phyloP scores from a whole-genome alignment of 2,888 invertebrate genomes.

The Coleophora deauratella region DNA sequence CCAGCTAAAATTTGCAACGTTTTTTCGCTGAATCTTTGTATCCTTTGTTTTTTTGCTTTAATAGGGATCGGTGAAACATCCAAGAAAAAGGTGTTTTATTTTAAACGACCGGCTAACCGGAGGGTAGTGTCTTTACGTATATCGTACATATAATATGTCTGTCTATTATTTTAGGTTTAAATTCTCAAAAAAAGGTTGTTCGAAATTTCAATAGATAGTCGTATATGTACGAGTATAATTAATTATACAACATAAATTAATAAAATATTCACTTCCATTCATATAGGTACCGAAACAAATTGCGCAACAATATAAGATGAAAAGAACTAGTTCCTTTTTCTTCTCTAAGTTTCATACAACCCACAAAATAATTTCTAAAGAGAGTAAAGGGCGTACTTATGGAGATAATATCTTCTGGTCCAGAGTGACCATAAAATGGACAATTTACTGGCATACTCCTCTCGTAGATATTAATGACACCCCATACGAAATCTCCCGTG shows the following conservation, averaged over 20 bases:
- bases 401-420: constrained; percentile 13
- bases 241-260: constrained; percentile 24
- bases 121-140: no score
- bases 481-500: constrained; percentile 5
- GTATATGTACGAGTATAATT: no score
- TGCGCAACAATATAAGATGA: constrained; percentile 4
- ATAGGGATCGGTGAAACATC: no score
- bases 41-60: no score
- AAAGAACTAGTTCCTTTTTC: constrained; percentile 8
- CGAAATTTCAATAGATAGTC: no score
- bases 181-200: no score
- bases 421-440: constrained; percentile 17
- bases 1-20: no score
- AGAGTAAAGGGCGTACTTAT: constrained; percentile 15
- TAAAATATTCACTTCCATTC: constrained; percentile 7
- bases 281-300: constrained; percentile 1
- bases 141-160: no score
- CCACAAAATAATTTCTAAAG: constrained; percentile 21
- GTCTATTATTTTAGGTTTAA: no score
- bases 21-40: no score
- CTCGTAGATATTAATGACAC: constrained; percentile 12
- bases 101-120: no score
- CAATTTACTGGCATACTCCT: constrained; percentile 14
- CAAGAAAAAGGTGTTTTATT: no score
- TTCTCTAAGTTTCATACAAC: constrained; percentile 6